Conservation (phyloP, 2,888 invertebrate species). For the Germaria angustata region DNA sequence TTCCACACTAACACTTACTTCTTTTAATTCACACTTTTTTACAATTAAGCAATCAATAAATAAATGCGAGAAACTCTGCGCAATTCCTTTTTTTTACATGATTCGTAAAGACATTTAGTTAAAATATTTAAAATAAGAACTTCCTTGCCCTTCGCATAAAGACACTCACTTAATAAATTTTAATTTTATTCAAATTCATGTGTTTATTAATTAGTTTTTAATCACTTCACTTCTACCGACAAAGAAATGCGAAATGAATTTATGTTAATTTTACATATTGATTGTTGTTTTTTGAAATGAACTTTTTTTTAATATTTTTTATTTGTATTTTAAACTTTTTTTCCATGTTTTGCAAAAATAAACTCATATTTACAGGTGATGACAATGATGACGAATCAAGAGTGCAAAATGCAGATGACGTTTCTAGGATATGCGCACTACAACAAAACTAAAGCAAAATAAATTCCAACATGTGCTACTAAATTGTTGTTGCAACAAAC, state of each 20-base stretch:
- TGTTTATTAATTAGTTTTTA: neutral
- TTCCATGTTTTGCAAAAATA: constrained; percentile 56
- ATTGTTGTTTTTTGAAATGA: constrained; percentile 39
- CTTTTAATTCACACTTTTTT: too few relatives aligned
- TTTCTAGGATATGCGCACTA: constrained; percentile 46
- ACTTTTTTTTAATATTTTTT: constrained; percentile 51
- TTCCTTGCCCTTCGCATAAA: too few relatives aligned
- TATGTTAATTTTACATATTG: constrained; percentile 51
- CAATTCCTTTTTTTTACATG: too few relatives aligned
- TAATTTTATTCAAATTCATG: neutral
- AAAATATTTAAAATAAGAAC: too few relatives aligned
- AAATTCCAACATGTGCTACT: constrained; percentile 21
- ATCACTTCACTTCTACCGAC: neutral
- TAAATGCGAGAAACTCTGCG: too few relatives aligned
- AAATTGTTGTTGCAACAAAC: too few relatives aligned
- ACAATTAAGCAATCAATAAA: too few relatives aligned
- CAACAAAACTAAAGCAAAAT: neutral
- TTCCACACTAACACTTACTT: too few relatives aligned
- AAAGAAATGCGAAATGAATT: neutral
- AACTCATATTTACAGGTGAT: constrained; percentile 28
- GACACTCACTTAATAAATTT: neutral
- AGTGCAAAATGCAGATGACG: constrained; percentile 24
- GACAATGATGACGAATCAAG: neutral
- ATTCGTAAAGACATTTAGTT: too few relatives aligned
- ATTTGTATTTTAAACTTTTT: constrained; percentile 45